Percentiles rank a stretch among this genome's conserved stretches.
These are phyloP conservation scores for Thamnaconus septentrionalis DNA, from an alignment of 2,113 vertebrate genomes.

Conservation along the genomic window DNA sequence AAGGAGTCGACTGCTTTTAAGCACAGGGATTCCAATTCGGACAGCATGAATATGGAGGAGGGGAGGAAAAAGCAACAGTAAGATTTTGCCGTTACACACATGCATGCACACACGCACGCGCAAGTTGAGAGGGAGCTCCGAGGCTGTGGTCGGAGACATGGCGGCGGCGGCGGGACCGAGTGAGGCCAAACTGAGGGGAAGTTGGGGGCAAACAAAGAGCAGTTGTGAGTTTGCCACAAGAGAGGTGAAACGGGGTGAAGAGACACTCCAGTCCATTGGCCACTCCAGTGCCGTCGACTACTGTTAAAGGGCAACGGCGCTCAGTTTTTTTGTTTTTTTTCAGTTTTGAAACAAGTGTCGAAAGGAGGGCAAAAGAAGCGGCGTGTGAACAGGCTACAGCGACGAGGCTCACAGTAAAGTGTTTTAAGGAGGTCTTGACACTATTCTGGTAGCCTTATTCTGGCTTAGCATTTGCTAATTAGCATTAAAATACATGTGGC, in stretches of 20 bases:
- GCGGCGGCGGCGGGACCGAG: conserved; percentile 33
- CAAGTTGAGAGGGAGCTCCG: conserved; percentile 2
- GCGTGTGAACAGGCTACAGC: background rate
- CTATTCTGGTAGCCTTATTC: no score
- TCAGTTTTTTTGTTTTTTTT: background rate
- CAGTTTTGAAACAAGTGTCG: background rate
- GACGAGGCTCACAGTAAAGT: background rate
- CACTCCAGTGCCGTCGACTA: conserved; percentile 20
- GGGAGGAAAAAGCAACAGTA: conserved; percentile 18
- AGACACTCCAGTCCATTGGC: conserved; percentile 13
- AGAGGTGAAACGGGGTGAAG: conserved; percentile 30
- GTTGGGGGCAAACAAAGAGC: conserved; percentile 32
- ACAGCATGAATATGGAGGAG: conserved; percentile 12
- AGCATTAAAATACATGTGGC: no score
- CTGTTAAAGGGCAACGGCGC: background rate
- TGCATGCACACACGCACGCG: background rate
- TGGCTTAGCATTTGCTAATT: background rate
- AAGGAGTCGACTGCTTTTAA: background rate
- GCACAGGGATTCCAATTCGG: background rate
- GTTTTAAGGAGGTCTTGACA: background rate
- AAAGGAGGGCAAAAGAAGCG: background rate
- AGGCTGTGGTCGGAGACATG: conserved; percentile 29
- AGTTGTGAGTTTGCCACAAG: conserved; percentile 21
- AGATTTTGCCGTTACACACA: background rate
- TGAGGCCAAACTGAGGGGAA: conserved; percentile 27